phyloP scores from a whole-genome alignment of 2,797 vertebrate species.

The Sus cebifrons region DNA sequence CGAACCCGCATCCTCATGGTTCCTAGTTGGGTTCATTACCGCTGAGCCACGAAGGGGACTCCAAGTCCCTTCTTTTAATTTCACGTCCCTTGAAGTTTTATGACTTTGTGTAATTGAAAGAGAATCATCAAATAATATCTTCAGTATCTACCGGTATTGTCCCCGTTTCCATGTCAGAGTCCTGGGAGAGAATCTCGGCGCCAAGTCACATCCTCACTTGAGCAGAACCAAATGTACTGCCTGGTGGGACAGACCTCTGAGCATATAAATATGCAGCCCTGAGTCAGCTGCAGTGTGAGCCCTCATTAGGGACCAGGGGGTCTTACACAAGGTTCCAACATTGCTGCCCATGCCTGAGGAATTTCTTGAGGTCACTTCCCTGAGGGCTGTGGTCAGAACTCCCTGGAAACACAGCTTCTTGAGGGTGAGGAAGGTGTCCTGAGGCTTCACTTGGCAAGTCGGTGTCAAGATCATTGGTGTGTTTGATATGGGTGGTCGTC shows the following conservation, averaged over 20 bases:
- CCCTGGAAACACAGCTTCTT: not conserved
- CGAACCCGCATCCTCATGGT: no score
- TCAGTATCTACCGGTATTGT: not conserved
- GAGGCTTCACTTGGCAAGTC: not conserved
- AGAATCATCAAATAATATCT: slow-evolving; percentile 9
- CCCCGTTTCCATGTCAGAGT: not conserved
- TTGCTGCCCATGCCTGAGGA: not conserved
- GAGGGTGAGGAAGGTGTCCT: not conserved
- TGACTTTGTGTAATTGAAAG: not conserved
- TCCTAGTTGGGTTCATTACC: no score
- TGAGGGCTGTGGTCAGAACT: not conserved
- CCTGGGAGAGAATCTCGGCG: not conserved
- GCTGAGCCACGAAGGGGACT: no score
- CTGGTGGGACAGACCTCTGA: not conserved
- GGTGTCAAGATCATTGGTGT: not conserved
- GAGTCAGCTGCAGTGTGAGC: not conserved
- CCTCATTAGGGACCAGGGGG: no score
- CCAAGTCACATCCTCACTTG: not conserved
- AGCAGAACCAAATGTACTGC: not conserved
- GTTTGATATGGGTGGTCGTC: not conserved
- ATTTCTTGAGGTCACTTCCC: not conserved
- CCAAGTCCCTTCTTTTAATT: no score
- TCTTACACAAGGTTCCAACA: no score
- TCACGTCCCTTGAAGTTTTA: not conserved
- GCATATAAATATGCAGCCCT: not conserved